Evolutionary conservation across 2,888 invertebrate species (phyloP).

Genomic region (Rhagonycha lutea): DNA sequence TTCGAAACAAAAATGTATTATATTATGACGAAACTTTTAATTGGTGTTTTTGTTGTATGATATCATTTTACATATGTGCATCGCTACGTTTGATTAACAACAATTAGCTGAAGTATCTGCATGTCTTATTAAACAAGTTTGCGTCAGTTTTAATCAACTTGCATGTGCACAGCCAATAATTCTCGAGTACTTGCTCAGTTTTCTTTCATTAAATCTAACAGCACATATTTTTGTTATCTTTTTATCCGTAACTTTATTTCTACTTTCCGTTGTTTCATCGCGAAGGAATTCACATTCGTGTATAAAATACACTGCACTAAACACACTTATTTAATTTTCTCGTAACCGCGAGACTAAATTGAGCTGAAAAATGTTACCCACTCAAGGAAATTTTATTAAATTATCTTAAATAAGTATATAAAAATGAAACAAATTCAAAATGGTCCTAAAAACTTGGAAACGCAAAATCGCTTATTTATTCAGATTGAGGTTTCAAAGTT

Average conservation of each 20-base stretch:
- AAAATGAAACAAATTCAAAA: slow-evolving; percentile 1
- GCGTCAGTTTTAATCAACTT: not conserved
- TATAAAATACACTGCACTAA: not conserved
- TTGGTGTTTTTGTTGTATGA: not conserved
- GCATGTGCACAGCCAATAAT: not conserved
- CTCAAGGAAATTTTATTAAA: not conserved
- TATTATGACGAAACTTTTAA: not conserved
- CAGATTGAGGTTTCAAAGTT: slow-evolving; percentile 8
- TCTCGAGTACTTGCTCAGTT: not conserved
- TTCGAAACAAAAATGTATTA: not conserved
- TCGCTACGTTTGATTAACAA: not conserved
- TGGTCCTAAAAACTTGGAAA: slow-evolving; percentile 5
- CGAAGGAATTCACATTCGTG: not conserved
- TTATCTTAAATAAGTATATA: slow-evolving; percentile 1
- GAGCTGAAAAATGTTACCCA: not conserved
- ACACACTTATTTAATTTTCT: too few relatives aligned
- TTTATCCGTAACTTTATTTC: not conserved
- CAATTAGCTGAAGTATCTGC: not conserved
- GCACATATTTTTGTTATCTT: not conserved
- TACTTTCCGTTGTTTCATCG: not conserved
- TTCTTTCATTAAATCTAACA: not conserved
- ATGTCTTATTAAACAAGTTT: not conserved
- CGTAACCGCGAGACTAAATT: not conserved
- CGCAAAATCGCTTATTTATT: slow-evolving; percentile 12
- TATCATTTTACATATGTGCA: not conserved